Percentiles rank a stretch among this genome's conserved stretches.
Conservation (phyloP, 2,888 invertebrate genomes). For the Tetropium fuscum region DNA sequence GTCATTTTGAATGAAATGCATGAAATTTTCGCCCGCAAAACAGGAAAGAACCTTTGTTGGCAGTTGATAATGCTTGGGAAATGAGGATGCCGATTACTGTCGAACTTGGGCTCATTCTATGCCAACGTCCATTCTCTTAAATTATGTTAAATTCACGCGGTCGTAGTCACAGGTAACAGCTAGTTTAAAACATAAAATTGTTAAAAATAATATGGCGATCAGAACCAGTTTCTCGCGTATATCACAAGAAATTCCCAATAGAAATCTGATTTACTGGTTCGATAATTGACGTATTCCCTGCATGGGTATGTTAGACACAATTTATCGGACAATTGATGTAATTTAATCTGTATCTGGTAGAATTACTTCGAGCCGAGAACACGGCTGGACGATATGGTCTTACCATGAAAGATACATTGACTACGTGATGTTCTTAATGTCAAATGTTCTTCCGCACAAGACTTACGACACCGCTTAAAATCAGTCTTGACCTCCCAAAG, state of each 20-base stretch:
- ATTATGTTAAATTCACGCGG: no score
- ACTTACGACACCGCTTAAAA: constrained; percentile 25
- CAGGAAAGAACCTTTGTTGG: no score
- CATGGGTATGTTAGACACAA: constrained; percentile 55
- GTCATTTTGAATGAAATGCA: no score
- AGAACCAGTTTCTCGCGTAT: constrained; percentile 56
- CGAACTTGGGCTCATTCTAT: no score
- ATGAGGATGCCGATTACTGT: no score
- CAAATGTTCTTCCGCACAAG: constrained; percentile 45
- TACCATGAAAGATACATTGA: constrained; percentile 33
- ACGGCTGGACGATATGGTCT: constrained; percentile 37
- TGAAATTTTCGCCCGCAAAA: no score
- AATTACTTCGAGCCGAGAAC: constrained; percentile 36
- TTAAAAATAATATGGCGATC: no score
- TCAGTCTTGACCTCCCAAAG: constrained; percentile 21
- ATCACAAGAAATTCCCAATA: constrained; percentile 50
- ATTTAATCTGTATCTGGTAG: constrained; percentile 48
- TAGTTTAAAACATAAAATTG: no score
- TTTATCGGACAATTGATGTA: constrained; percentile 56
- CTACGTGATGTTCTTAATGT: constrained; percentile 52
- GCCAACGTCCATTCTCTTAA: no score
- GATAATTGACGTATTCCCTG: constrained; percentile 59
- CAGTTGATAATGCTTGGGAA: no score
- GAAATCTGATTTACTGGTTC: constrained; percentile 56
- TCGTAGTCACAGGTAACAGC: no score